phyloP scores from a whole-genome alignment of 2,888 invertebrate species.

The Orchestes rusci region DNA sequence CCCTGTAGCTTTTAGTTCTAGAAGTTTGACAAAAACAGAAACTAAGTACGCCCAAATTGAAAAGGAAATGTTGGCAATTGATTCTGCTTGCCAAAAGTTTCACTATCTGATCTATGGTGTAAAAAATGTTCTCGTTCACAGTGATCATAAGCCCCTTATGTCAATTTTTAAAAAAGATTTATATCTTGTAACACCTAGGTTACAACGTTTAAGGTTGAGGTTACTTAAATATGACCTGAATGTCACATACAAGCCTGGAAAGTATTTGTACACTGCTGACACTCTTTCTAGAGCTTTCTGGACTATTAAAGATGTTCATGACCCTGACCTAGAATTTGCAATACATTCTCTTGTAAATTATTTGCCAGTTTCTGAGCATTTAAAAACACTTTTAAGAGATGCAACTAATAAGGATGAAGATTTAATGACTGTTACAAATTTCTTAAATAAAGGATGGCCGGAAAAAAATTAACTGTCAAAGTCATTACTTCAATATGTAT shows the following conservation, averaged over 20 bases:
- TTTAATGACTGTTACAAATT: slow-evolving; percentile 1
- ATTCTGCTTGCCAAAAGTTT: slow-evolving; percentile 22
- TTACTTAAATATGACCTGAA: slow-evolving; percentile 31
- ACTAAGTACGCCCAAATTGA: slow-evolving; percentile 39
- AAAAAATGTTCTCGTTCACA: slow-evolving; percentile 6
- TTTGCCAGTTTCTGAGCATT: slow-evolving; percentile 5
- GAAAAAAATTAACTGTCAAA: slow-evolving; percentile 5
- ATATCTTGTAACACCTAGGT: slow-evolving; percentile 25
- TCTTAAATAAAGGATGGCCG: slow-evolving; percentile 5
- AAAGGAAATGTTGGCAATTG: slow-evolving; percentile 36
- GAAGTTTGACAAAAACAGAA: slow-evolving; percentile 32
- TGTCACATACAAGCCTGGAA: slow-evolving; percentile 29
- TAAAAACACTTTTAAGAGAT: slow-evolving; percentile 1
- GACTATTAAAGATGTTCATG: slow-evolving; percentile 6
- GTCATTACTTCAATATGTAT: slow-evolving; percentile 2
- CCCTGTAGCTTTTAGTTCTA: slow-evolving; percentile 35
- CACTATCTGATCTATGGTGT: slow-evolving; percentile 14
- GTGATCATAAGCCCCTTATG: slow-evolving; percentile 13
- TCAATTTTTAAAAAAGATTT: slow-evolving; percentile 26
- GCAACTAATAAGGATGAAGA: slow-evolving; percentile 5
- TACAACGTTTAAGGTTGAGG: slow-evolving; percentile 32
- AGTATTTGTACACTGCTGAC: slow-evolving; percentile 28
- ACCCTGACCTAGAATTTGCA: slow-evolving; percentile 6
- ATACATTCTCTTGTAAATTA: slow-evolving; percentile 6
- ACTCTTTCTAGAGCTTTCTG: slow-evolving; percentile 23